Base-by-base conservation (phyloP, 1,140 invertebrate genomes). In the Pomacea maculata region DNA sequence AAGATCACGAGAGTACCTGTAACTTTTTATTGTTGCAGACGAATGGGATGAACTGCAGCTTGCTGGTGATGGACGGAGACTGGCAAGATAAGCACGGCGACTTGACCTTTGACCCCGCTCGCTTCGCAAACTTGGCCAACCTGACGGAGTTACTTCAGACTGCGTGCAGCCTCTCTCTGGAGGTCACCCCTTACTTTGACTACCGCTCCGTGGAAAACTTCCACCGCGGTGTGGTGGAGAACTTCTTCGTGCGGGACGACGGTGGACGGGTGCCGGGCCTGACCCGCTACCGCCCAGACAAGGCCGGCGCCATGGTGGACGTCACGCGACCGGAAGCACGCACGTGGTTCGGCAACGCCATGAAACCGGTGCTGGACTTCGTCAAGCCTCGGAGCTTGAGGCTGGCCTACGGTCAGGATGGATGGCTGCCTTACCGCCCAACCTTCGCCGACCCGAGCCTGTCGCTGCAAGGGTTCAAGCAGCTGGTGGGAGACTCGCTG, bases 21-120 rank as follows among this genome's bases (percentile, higher is more conserved):
- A 45, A 45, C 1, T 61, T 4, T 17, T 61, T 14, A 4, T 1
- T 70, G 67, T 29, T 34, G 19, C 73, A 75, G 73, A 9, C 54
- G 52, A 17, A 75, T 52, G 54, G 54, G 4, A 17, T 78, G 65
- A 78, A 71, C 67, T 78, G 77, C 65, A 78, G 77, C 67, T 54
- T 78, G 52, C 54, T 83, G 7, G 71, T 84, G 92, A 95, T 98
- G 71, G 97, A 98, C 87, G 96, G 98, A 85, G 93, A 95, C 14
- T 98, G 97, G 96, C 96, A 98, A 89, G 93, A 93, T 15, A 95
- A 95, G 85, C 97, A 97, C 85, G 97, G 97, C 3, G 95, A 96
- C 55, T 91, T 95, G 9, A 92, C 91, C 21, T 96, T 97, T 84
- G 93, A 96, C 85, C 87, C 89, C 10, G 90, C 88, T 0, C 95